phyloP scores from a whole-genome alignment of 2,888 invertebrate species.

The Aspidiotus destructor region DNA sequence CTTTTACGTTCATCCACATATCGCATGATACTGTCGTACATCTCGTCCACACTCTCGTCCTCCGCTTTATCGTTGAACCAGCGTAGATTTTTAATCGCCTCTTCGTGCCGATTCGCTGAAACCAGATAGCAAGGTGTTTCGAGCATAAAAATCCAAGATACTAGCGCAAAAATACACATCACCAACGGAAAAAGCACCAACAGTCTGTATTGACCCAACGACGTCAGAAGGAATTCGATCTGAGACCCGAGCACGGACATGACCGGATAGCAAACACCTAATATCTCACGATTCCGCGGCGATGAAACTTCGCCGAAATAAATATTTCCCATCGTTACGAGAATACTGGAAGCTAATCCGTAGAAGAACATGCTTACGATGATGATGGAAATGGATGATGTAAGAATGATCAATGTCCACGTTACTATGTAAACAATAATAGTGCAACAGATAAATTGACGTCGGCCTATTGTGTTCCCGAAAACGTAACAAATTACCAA shows the following conservation, averaged over 20 bases:
- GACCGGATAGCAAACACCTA: neutral
- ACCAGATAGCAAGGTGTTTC: slow-evolving; percentile 1
- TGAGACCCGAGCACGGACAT: neutral
- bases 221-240: neutral
- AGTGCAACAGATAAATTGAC: neutral
- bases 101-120: neutral
- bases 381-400: neutral
- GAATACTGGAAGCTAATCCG: neutral
- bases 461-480: neutral
- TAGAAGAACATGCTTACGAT: slow-evolving; percentile 1
- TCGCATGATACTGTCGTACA: neutral
- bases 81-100: neutral
- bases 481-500: neutral
- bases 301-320: neutral
- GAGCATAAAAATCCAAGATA: neutral
- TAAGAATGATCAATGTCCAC: neutral
- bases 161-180: neutral
- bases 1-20: neutral
- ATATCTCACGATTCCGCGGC: neutral
- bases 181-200: neutral
- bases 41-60: neutral
- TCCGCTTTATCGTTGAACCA: neutral
- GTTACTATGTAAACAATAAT: neutral
- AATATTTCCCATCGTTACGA: neutral
- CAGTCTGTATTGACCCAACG: neutral